phyloP scores from a whole-genome alignment of 2,113 vertebrate species.

The Thamnaconus septentrionalis region DNA sequence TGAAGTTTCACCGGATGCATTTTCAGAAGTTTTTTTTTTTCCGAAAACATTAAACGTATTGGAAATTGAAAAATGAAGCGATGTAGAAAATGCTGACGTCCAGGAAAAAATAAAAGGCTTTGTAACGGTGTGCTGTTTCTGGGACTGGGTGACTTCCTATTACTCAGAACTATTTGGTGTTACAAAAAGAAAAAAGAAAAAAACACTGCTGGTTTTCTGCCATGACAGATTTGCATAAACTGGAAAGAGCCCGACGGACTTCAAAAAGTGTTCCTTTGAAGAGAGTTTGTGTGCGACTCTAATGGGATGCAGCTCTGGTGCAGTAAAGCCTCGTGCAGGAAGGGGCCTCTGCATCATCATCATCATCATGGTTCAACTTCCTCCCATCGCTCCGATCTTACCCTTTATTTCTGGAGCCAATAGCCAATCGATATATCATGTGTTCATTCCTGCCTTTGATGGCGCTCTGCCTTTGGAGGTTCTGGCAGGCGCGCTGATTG shows the following conservation, averaged over 20 bases:
- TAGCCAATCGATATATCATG: slow-evolving; percentile 58
- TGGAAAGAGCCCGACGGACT: slow-evolving; percentile 32
- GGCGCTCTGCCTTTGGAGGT: slow-evolving; percentile 35
- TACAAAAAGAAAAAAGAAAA: neutral
- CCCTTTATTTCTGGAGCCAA: slow-evolving; percentile 41
- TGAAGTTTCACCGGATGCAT: too few species aligned
- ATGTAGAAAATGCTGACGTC: too few species aligned
- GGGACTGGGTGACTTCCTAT: too few species aligned
- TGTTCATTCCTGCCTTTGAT: slow-evolving; percentile 45
- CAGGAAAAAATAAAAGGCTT: too few species aligned
- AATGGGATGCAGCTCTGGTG: slow-evolving; percentile 49
- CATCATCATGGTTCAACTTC: slow-evolving; percentile 40
- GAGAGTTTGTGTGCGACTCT: slow-evolving; percentile 37
- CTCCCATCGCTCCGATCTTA: slow-evolving; percentile 25
- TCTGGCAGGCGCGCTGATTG: slow-evolving; percentile 59
- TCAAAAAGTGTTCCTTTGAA: slow-evolving; percentile 3
- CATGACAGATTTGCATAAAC: neutral
- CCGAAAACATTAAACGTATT: too few species aligned
- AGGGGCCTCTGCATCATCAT: slow-evolving; percentile 30
- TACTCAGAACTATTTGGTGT: too few species aligned
- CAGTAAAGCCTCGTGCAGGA: slow-evolving; percentile 23
- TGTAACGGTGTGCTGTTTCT: too few species aligned
- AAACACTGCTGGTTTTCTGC: neutral
- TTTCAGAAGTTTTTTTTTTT: too few species aligned
- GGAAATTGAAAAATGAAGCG: too few species aligned